Evolutionary conservation across 2,797 vertebrate species (phyloP).

Genomic region (Labeo calbasu): DNA sequence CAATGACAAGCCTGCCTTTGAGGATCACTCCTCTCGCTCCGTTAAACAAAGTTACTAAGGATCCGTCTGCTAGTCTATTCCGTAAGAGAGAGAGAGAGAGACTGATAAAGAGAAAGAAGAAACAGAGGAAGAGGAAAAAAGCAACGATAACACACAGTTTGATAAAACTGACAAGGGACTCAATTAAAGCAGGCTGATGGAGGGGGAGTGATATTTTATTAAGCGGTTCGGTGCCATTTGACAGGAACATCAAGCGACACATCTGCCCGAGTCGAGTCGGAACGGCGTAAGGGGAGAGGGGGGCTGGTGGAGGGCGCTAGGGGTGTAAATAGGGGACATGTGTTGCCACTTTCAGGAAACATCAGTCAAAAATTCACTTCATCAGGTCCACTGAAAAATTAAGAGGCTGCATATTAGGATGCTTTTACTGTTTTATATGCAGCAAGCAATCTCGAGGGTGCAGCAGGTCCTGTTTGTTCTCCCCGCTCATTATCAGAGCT

Average conservation of each 20-base stretch:
- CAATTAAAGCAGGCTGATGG: slow-evolving; percentile 85
- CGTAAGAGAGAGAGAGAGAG: slow-evolving; percentile 62
- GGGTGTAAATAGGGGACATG: slow-evolving; percentile 81
- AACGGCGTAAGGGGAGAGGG: slow-evolving; percentile 58
- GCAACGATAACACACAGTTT: slow-evolving; percentile 79
- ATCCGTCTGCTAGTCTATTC: slow-evolving; percentile 82
- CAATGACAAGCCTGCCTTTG: slow-evolving; percentile 87
- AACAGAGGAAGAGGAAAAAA: slow-evolving; percentile 54
- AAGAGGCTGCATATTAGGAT: slow-evolving; percentile 76
- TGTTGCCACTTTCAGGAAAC: slow-evolving; percentile 85
- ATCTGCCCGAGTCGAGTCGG: slow-evolving; percentile 78
- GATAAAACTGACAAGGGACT: slow-evolving; percentile 88
- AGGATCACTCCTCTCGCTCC: slow-evolving; percentile 63
- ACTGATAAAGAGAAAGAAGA: slow-evolving; percentile 64
- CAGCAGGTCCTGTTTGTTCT: slow-evolving; percentile 60
- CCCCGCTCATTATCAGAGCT: slow-evolving; percentile 56
- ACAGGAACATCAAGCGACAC: slow-evolving; percentile 83
- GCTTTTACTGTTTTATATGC: slow-evolving; percentile 75
- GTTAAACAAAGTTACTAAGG: slow-evolving; percentile 88
- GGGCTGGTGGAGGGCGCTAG: slow-evolving; percentile 54
- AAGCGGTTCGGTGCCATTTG: slow-evolving; percentile 78
- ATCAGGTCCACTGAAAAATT: slow-evolving; percentile 83
- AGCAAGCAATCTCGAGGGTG: slow-evolving; percentile 64
- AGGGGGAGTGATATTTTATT: slow-evolving; percentile 86
- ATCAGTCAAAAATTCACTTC: slow-evolving; percentile 80